Evolutionary conservation across 1,140 invertebrate genomes (phyloP), one percentile per base, ranked within the genome.

Genomic region (Brachionus sp.): DNA sequence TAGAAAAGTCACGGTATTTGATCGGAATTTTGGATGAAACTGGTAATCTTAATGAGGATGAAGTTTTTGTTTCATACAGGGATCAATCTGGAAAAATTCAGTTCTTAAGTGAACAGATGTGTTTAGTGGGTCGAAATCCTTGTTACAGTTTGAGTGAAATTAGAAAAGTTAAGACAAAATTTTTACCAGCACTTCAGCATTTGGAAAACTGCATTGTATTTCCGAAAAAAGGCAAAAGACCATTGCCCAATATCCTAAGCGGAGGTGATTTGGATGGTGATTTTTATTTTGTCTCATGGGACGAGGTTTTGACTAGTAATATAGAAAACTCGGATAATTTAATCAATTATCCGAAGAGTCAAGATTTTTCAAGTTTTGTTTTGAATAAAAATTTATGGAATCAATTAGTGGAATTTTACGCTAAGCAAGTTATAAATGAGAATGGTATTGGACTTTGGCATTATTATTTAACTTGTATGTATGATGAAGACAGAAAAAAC

Each of bases 171-270:
- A 77, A 66, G 37, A 87, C 88, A 16, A 85, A 90, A 53, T 86
- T 88, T 84, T 73, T 87, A 5, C 85, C 86, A 0, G 84, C 84
- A 13, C 84, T 90, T 12, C 83, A 84, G 57, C 86, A 90, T 84
- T 84, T 90, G 12, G 83, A 84, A 33, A 89, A 90, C 84, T 89
- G 89, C 44, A 86, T 90, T 35, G 89, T 90, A 1, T 90, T 90
- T 84, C 89, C 89, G 6, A 64, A 84, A 6, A 80, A 86, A 77
- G 89, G 89, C 6, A 82, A 84, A 29, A 84, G 89, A 75, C 89
- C 89, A 10, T 89, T 90, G 85, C 84, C 88, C 4, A 87, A 90
- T 85, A 88, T 90, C 84, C 90, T 90, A 88, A 88, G 88, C 33
- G 87, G 87, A 19, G 87, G 86, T 6, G 88, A 89, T 85, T 83